Evolutionary conservation across 1,140 invertebrate species (phyloP).

Genomic region (Lysiphlebus fabarum): DNA sequence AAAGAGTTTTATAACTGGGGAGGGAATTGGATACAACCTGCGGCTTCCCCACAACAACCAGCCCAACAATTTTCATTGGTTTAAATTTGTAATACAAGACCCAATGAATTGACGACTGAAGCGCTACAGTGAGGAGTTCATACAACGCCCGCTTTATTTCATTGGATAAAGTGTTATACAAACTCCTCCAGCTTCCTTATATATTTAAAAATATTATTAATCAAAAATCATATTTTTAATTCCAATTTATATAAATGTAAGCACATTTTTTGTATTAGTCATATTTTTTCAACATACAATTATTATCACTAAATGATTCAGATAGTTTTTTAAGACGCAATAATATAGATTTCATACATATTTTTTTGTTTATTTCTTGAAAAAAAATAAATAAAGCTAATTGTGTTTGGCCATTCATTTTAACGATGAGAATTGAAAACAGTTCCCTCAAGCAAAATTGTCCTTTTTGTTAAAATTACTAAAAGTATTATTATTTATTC

Average conservation of each 20-base stretch:
- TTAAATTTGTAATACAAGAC: neutral
- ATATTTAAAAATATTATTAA: too few relatives aligned
- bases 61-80: slow-evolving; percentile 17
- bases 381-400: slow-evolving; percentile 3
- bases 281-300: too few relatives aligned
- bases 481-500: neutral
- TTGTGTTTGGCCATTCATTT: slow-evolving; percentile 14
- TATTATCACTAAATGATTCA: too few relatives aligned
- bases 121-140: slow-evolving; percentile 14
- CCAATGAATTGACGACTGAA: slow-evolving; percentile 13
- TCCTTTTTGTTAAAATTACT: slow-evolving; percentile 13
- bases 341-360: too few relatives aligned
- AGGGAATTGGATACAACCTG: slow-evolving; percentile 36
- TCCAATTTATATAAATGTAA: too few relatives aligned
- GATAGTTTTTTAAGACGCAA: too few relatives aligned
- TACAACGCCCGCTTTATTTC: slow-evolving; percentile 18
- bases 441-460: slow-evolving; percentile 13
- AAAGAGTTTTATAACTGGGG: slow-evolving; percentile 20
- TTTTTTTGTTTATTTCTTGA: too few relatives aligned
- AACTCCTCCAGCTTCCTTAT: too few relatives aligned
- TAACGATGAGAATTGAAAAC: slow-evolving; percentile 29
- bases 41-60: slow-evolving; percentile 22
- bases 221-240: too few relatives aligned
- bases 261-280: too few relatives aligned
- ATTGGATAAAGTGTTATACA: slow-evolving; percentile 34